Percentiles rank a stretch among this genome's conserved stretches.
phyloP scores from a whole-genome alignment of 2,797 vertebrate genomes.

The Myripristis murdjan region DNA sequence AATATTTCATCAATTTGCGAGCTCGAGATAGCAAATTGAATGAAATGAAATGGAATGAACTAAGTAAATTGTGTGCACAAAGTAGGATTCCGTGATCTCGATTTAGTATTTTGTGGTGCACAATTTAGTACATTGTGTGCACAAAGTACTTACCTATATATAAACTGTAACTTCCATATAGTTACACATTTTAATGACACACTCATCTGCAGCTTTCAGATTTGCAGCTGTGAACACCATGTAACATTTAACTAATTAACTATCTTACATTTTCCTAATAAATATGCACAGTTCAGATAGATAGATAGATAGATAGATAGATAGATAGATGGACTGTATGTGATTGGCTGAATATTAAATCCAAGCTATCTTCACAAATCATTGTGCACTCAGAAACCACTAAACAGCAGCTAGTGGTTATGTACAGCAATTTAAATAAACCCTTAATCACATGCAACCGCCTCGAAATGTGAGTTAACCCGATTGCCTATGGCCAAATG shows the following conservation, averaged over 20 bases:
- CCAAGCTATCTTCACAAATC: conserved; percentile 54
- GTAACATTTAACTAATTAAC: too few relatives aligned
- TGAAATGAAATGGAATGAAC: too few relatives aligned
- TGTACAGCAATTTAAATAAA: conserved; percentile 67
- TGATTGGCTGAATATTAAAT: conserved; percentile 35
- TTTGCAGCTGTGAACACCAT: not conserved
- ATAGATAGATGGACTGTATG: not conserved
- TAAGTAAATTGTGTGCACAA: too few relatives aligned
- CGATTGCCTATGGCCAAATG: conserved; percentile 42
- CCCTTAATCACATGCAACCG: conserved; percentile 66
- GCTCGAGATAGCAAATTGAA: too few relatives aligned
- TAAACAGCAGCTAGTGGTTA: conserved; percentile 49
- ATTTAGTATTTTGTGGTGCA: too few relatives aligned
- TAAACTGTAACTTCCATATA: not conserved
- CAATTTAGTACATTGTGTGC: too few relatives aligned
- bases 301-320: too few relatives aligned
- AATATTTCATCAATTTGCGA: too few relatives aligned
- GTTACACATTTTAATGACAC: not conserved
- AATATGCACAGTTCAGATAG: too few relatives aligned
- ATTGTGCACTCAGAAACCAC: conserved; percentile 42
- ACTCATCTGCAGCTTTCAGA: too few relatives aligned
- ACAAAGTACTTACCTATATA: not conserved
- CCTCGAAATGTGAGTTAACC: conserved; percentile 55
- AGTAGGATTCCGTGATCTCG: too few relatives aligned
- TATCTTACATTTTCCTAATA: too few relatives aligned